Conservation (phyloP, 2,797 vertebrate genomes). For the Bovichtus diacanthus region DNA sequence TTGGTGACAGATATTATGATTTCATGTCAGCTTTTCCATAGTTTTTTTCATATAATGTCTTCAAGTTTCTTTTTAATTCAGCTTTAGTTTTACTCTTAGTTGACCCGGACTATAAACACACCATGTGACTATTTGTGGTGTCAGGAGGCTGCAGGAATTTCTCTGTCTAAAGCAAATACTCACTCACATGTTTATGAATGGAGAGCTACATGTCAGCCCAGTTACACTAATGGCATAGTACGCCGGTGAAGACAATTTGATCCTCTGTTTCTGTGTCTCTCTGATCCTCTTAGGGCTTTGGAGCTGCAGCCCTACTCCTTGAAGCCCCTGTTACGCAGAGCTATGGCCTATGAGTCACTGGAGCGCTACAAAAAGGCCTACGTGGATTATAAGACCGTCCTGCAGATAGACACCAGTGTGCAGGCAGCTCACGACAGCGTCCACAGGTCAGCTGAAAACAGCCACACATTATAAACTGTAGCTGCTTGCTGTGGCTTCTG, state of each 20-base stretch:
- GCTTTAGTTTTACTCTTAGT: background rate
- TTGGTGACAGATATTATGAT: background rate
- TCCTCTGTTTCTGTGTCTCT: conserved; percentile 62
- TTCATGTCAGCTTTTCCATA: background rate
- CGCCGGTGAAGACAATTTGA: conserved; percentile 57
- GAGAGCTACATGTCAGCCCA: conserved; percentile 7
- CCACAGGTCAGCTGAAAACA: conserved; percentile 79
- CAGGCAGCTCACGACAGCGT: conserved; percentile 92
- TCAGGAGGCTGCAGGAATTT: background rate
- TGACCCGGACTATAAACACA: background rate
- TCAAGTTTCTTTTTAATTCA: background rate
- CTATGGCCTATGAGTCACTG: conserved; percentile 92
- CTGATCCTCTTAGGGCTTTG: conserved; percentile 89
- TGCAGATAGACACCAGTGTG: conserved; percentile 92
- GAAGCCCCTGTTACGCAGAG: conserved; percentile 94
- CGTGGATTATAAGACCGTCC: conserved; percentile 93
- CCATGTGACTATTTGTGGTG: background rate
- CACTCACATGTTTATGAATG: conserved; percentile 58
- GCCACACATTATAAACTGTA: background rate
- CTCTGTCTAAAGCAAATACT: conserved; percentile 6
- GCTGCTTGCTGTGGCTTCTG: background rate
- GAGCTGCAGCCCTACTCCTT: conserved; percentile 93
- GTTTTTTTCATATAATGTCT: background rate
- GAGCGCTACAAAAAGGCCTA: conserved; percentile 94
- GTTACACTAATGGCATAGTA: conserved; percentile 19